Evolutionary conservation across 2,888 invertebrate species (phyloP), one percentile per base, ranked within the genome.

Genomic region (Coecobrya sp.): DNA sequence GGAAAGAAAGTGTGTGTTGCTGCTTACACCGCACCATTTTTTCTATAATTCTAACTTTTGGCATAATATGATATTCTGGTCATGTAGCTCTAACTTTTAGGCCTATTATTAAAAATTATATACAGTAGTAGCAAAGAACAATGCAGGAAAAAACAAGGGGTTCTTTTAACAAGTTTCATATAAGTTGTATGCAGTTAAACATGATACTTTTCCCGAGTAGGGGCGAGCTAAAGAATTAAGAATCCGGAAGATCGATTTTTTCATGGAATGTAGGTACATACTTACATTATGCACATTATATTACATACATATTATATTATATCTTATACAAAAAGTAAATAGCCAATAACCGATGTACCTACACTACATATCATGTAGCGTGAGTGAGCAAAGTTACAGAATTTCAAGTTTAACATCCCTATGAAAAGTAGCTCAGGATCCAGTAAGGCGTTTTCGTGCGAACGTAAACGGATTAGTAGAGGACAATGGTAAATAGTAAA

Each of bases 191-290:
- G 70, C 19, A 68, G 87, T 62, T 70, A 45, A 30, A 65, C 81
- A 88, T 88, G 11, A 81, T 65, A 79, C 16, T 82, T 73, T n/a
- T 19, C 19, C 89, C 89, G 89, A 89, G 25, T 13, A 70, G 81
- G 68, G 76, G 59, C 91, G 91, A 86, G 25, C 65, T 45, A 16
- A 45, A 81, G 76, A 86, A 81, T 65, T 73, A 30, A 86, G 82
- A 86, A 86, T 91, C 91, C 79, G 91, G 85, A 49, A 91, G 86
- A 91, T 91, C 91, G 91, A 91, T 91, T 91, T 91, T 81, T 62
- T 45, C 73, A 27, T 19, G 22, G n/a, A 42, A 73, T 73, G 42
- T 45, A 70, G 25, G 22, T 70, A 70, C 1, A 5, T 70, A 30
- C 30, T 19, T 70, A 42, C 10, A 42, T 7, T 42, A 49, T 49